Base-by-base conservation (phyloP, 2,888 invertebrate genomes). In the Drosophila parthenogenetica region DNA sequence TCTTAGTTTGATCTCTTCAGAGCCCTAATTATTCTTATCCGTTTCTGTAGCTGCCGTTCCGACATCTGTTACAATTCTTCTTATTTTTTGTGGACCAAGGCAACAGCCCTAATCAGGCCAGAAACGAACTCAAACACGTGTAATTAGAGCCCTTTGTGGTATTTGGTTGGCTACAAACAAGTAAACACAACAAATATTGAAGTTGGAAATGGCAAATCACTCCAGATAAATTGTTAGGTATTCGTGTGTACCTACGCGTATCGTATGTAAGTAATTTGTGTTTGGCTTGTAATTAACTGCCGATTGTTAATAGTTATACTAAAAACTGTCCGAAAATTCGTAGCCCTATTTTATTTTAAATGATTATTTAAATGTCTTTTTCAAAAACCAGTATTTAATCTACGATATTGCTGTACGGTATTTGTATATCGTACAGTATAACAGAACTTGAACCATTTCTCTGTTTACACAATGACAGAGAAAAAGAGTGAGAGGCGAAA, bases 11-110 rank as follows among this genome's bases (percentile, higher is more conserved):
- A 63, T 73, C 37, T 35, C 22, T 73, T 55, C 55, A 49, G 71
- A 43, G 50, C 63, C 37, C 40, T 64, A 77, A 77, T 82, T 77
- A 62, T 71, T 65, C 55, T 73, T 76, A 69, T 82, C 67, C 77
- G 71, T 67, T 86, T 60, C 35, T 46, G 11, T 25, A 51, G 45
- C 43, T 58, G 45, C 69, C 65, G 54, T 43, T 37, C 25, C 11
- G 69, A 69, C 83, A 81, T 80, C 81, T 86, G 84, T 69, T 80
- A 70, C 73, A 66, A 74, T 81, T 77, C 16, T 8, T 29, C 29
- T 8, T 29, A 7, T 29, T 5, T 8, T 29, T 32, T 66, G 29
- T 49, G 39, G 13, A 17, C 32, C 48, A 32, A 32, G 48, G 59
- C 53, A 53, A 69, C 49, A 37, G 53, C 49, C 64, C 48, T 57